phyloP scores from a whole-genome alignment of 2,888 invertebrate genomes.

The Tenthredo livida region DNA sequence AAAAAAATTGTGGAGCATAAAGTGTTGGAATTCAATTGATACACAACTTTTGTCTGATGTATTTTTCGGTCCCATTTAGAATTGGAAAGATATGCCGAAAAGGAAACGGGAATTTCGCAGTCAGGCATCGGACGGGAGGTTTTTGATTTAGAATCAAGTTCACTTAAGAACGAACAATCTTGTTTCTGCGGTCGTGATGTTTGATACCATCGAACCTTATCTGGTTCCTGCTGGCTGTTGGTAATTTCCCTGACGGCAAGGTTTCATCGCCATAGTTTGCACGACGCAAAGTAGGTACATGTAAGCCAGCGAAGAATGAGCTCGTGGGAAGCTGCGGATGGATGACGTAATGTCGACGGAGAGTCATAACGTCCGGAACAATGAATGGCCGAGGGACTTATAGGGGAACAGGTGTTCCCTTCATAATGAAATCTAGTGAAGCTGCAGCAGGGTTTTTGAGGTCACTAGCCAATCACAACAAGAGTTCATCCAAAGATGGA shows the following conservation, averaged over 20 bases:
- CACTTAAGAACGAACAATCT: slow-evolving; percentile 2
- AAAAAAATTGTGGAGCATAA: background rate
- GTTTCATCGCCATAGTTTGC: slow-evolving; percentile 21
- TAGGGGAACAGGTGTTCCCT: slow-evolving; percentile 32
- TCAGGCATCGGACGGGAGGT: background rate
- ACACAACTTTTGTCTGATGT: background rate
- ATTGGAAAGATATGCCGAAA: background rate
- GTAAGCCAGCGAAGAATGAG: slow-evolving; percentile 25
- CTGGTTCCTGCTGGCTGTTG: slow-evolving; percentile 15
- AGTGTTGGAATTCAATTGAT: background rate
- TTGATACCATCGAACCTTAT: slow-evolving; percentile 36
- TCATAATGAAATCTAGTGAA: slow-evolving; percentile 14
- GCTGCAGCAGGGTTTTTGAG: background rate
- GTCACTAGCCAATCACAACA: slow-evolving; percentile 5
- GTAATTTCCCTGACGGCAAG: slow-evolving; percentile 24
- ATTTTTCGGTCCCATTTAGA: background rate
- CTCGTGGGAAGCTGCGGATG: slow-evolving; percentile 51
- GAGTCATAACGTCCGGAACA: slow-evolving; percentile 40
- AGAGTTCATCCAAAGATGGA: background rate
- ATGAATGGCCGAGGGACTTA: slow-evolving; percentile 37
- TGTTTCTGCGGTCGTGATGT: slow-evolving; percentile 16
- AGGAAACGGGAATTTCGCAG: background rate
- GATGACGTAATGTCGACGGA: slow-evolving; percentile 41
- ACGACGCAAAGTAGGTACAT: background rate
- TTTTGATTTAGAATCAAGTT: slow-evolving; percentile 11